Base-by-base conservation (phyloP, 2,888 invertebrate genomes). In the Amiota minor region DNA sequence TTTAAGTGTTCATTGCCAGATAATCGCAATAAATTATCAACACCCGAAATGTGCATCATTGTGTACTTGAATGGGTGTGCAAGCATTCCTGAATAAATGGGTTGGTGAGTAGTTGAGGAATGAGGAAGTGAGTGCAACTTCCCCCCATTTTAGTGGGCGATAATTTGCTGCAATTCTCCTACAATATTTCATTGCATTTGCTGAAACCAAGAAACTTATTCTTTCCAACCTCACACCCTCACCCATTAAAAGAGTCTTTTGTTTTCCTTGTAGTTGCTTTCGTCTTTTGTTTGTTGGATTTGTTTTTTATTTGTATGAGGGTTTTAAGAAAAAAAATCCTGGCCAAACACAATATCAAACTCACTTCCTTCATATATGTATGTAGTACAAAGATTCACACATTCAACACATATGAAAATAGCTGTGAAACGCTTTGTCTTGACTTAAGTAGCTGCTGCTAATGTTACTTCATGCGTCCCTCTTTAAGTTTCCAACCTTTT, bases 21-120 rank as follows among this genome's bases (percentile, higher is more conserved):
- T 85, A 84, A 83, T 73, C 81, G 85, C 82, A 80, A 85, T 85
- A 85, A 85, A 85, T 85, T 85, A 84, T 85, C 83, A 78, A 76
- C 77, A 74, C 14, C 73, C 71, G 61, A 75, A 75, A 64, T 78
- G 75, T 80, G 82, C 82, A 82, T 80, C 78, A 35, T 16, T 56
- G 35, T 23, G 9, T 14, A 16, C 8, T 12, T 49, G 47, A 16
- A 59, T 59, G 59, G 14, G 53, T 53, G 53, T 53, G n/a, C 12
- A 16, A 47, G 70, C 56, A 23, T 35, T 35, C 35, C 35, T 80
- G 82, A 83, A 82, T 81, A 77, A 35, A 6, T 56, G 35, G n/a
- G 9, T 14, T 16, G 2, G 9, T 49, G 47, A 16, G 18, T 59
- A 20, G 14, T 12, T 53, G 12, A n/a, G n/a, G 16, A 16, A 47